Conservation (phyloP, 2,113 vertebrate genomes). For the Chloropsis hardwickii region DNA sequence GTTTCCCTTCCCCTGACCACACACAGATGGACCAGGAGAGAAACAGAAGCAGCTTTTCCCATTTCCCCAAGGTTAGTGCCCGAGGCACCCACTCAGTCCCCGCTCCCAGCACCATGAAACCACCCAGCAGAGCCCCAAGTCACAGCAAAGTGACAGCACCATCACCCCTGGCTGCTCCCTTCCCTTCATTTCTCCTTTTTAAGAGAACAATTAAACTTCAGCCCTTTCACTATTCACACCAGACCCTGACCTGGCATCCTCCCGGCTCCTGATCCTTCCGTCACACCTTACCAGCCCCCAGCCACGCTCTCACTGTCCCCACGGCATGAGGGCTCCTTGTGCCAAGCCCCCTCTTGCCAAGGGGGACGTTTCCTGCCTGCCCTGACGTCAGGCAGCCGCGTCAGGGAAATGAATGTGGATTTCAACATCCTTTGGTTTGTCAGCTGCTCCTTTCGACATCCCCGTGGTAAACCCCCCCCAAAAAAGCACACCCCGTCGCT, state of each 20-base stretch:
- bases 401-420: background rate
- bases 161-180: background rate
- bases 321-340: background rate
- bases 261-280: rapidly evolving
- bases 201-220: background rate
- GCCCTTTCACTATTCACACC: background rate
- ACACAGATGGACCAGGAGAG: background rate
- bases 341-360: background rate
- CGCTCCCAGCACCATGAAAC: rapidly evolving
- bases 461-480: background rate
- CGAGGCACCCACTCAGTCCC: rapidly evolving
- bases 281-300: background rate
- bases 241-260: background rate
- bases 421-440: conserved; percentile 12
- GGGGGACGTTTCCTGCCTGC: background rate
- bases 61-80: background rate
- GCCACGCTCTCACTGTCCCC: background rate
- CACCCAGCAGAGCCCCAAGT: background rate
- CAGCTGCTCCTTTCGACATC: conserved; percentile 52
- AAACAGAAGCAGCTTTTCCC: background rate
- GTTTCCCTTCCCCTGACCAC: background rate
- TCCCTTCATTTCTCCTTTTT: background rate
- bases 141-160: background rate
- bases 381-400: background rate
- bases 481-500: conserved; percentile 21